phyloP scores from a whole-genome alignment of 2,888 invertebrate species.

The Busseola fusca region DNA sequence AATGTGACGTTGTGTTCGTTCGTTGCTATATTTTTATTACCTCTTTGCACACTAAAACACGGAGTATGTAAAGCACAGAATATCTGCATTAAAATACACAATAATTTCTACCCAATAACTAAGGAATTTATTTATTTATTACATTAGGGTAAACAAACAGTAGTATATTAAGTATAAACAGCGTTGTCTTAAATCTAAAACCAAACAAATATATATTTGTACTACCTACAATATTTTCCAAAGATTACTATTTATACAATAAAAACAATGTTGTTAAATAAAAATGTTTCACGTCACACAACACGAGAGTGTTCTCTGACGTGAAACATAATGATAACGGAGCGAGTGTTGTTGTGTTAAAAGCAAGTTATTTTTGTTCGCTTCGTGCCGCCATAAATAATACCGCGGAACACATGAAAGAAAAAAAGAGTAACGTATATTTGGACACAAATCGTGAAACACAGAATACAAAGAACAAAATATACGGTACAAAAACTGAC shows the following conservation, averaged over 20 bases:
- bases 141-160: no score
- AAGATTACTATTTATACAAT: no score
- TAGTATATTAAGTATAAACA: no score
- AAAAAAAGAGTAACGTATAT: not conserved
- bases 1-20: no score
- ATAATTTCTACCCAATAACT: not conserved
- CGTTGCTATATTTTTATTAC: not conserved
- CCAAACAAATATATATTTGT: no score
- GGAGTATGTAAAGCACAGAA: not conserved
- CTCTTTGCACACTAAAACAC: no score
- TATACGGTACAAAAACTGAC: not conserved
- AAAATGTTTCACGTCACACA: constrained; percentile 16
- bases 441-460: not conserved
- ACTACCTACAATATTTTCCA: no score
- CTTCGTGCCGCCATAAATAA: not conserved
- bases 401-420: not conserved
- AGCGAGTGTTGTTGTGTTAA: constrained; percentile 27
- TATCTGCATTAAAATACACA: not conserved
- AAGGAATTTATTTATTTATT: no score
- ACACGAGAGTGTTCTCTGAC: constrained; percentile 1
- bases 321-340: constrained; percentile 33
- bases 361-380: constrained; percentile 37
- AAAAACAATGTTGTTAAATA: constrained; percentile 16
- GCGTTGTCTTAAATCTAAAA: no score
- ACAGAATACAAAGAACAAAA: not conserved